Base-by-base conservation (phyloP, 2,113 vertebrate species). In the Spilogale gracilis region DNA sequence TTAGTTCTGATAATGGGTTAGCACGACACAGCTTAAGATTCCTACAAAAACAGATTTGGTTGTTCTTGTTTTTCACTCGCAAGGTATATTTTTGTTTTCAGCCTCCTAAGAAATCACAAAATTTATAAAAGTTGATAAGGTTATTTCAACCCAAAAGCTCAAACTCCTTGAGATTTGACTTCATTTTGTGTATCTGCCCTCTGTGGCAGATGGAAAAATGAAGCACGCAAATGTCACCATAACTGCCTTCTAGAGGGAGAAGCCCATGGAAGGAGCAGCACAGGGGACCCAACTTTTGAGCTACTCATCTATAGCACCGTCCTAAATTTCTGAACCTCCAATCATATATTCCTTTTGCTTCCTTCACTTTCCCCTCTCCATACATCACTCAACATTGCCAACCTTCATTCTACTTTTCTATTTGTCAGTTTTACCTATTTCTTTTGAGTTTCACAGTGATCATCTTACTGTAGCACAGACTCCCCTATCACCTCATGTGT, bases 1-100 rank as follows among this genome's bases (percentile, higher is more conserved):
- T 97, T 96, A 71, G 84, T 92, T 96, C 83, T 73, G 88, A 94
- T 88, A 84, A 88, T 73, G 52, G 45, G 30, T 56, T 78, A 56
- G 79, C 76, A 85, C 32, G 80, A 58, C 30, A 81, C 61, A 69
- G 89, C 90, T 96, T 97, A 92, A 92, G 69, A 90, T 73, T 96
- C 38, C 52, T 65, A 6, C 45, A 92, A 94, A 71, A 92, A 12
- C 20, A 67, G 71, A 95, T 85, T 96, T 73, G 85, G 58, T 85
- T 67, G 12, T n/a, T 89, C 80, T 83, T 60, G 65, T 89, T 97
- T 97, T 94, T 94, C 17, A 94, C 17, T 58, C 38, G 76, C 61
- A 93, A 84, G n/a, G 50, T 84, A 25, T 43, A 25, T 50, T 89
- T 96, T 86, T 91, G 54, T 95, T 97, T 87, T 83, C 69, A 90